phyloP scores from a whole-genome alignment of 2,113 vertebrate genomes.

The Calyptomena viridis region DNA sequence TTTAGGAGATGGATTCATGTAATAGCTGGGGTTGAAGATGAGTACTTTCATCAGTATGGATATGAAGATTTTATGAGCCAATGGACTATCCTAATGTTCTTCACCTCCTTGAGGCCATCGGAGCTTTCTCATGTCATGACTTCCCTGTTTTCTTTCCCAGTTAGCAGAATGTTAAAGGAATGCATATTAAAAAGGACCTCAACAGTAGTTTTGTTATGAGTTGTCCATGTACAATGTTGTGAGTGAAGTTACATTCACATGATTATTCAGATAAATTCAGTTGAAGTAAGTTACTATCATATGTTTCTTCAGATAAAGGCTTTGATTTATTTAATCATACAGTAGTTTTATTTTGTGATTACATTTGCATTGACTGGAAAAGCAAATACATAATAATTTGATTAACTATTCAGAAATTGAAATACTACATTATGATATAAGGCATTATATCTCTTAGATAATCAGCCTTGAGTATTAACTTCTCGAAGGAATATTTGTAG shows the following conservation, averaged over 20 bases:
- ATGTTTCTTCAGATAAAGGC: not conserved
- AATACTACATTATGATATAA: not conserved
- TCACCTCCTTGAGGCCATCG: not conserved
- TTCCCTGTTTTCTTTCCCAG: not conserved
- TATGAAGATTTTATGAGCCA: not conserved
- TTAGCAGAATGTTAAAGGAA: not conserved
- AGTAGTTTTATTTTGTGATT: not conserved
- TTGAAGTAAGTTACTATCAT: not conserved
- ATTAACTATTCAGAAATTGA: not conserved
- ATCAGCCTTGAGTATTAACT: not conserved
- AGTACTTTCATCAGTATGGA: not conserved
- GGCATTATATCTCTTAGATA: not conserved
- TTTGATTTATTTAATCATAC: not conserved
- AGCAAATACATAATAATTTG: not conserved
- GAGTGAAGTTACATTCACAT: not conserved
- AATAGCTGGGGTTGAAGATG: not conserved
- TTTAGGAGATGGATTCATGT: not conserved
- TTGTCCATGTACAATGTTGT: not conserved
- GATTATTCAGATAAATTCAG: not conserved
- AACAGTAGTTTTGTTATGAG: not conserved
- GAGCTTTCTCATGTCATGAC: rapidly evolving
- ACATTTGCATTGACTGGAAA: not conserved
- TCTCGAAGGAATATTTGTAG: not conserved
- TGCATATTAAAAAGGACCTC: not conserved
- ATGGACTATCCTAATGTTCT: not conserved